These are phyloP conservation scores for Callimorpha dominula DNA, from an alignment of 2,888 invertebrate genomes.

Conservation along the genomic window DNA sequence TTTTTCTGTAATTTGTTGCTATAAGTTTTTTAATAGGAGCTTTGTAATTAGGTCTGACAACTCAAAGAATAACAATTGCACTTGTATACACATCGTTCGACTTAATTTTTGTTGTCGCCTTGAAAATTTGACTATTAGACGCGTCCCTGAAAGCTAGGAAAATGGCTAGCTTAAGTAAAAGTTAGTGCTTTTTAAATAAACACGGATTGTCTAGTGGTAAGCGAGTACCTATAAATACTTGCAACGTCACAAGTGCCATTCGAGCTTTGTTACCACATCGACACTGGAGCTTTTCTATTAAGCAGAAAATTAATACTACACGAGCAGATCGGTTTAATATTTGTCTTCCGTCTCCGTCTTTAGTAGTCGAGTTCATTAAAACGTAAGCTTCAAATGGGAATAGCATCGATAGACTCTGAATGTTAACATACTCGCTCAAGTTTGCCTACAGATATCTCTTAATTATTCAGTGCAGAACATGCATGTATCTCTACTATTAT, in stretches of 20 bases:
- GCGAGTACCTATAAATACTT: not conserved
- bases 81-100: too few relatives aligned
- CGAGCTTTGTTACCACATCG: not conserved
- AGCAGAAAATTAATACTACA: not conserved
- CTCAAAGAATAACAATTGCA: too few relatives aligned
- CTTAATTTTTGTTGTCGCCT: too few relatives aligned
- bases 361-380: constrained; percentile 5
- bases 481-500: constrained; percentile 3
- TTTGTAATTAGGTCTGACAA: too few relatives aligned
- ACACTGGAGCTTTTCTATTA: not conserved
- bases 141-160: too few relatives aligned
- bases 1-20: too few relatives aligned
- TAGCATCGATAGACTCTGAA: constrained; percentile 6
- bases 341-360: not conserved
- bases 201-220: too few relatives aligned
- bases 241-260: too few relatives aligned
- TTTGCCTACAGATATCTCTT: constrained; percentile 3
- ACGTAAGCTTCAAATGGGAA: constrained; percentile 2
- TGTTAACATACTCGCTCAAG: constrained; percentile 4
- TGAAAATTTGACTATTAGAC: too few relatives aligned
- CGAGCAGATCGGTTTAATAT: not conserved
- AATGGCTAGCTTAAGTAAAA: too few relatives aligned
- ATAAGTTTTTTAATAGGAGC: too few relatives aligned
- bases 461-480: constrained; percentile 19
- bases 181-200: too few relatives aligned